Evolutionary conservation across 2,797 vertebrate species (phyloP).

Genomic region (Microctenopoma lineatum): DNA sequence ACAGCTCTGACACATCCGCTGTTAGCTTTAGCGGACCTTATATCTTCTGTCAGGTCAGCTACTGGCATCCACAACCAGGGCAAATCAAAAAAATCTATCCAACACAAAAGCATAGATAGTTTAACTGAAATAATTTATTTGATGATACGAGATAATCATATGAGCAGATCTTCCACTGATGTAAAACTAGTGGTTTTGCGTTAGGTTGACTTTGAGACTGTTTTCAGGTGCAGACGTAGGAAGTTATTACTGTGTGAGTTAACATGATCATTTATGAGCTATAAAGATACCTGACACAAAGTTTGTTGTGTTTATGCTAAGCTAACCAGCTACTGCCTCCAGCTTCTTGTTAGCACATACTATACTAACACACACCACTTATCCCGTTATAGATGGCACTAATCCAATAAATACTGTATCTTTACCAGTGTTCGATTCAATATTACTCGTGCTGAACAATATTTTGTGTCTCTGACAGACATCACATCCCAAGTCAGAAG

Average conservation of each 20-base stretch:
- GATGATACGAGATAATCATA: no score
- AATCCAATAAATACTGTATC: background rate
- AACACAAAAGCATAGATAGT: no score
- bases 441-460: background rate
- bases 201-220: no score
- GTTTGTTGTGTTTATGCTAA: background rate
- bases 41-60: slow-evolving; percentile 75
- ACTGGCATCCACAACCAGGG: background rate
- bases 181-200: background rate
- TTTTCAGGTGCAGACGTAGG: background rate
- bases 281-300: no score
- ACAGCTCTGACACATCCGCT: slow-evolving; percentile 44
- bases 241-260: background rate
- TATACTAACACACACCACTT: no score
- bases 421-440: background rate
- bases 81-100: background rate
- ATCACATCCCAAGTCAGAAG: background rate
- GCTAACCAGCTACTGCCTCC: background rate
- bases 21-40: slow-evolving; percentile 82
- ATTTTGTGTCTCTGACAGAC: slow-evolving; percentile 34
- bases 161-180: background rate
- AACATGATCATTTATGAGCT: no score
- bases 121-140: no score
- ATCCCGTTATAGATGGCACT: background rate
- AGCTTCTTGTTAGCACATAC: no score